Base-by-base conservation (phyloP, 2,113 vertebrate genomes). In the Bubo scandiacus region DNA sequence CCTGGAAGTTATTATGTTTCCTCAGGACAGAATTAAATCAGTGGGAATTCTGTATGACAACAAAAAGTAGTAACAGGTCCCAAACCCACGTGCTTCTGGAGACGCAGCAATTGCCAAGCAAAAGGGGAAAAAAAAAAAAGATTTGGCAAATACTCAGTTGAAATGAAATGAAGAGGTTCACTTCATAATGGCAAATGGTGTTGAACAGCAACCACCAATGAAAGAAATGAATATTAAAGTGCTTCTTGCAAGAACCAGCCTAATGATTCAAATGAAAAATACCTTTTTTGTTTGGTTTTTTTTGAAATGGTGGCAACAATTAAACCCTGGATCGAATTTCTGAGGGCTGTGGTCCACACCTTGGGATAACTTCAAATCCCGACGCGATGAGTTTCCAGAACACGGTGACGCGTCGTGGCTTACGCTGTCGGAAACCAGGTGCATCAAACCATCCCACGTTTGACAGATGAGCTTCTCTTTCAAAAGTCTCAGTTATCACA, bases 21-120 rank as follows among this genome's bases (percentile, higher is more conserved):
- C n/a, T 23, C 21, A 1, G 2, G 40, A 66, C 12, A 47, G 23
- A n/a, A 84, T 0, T 47, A 42, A 47, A 49, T 18, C 13, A 5
- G 22, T 2, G 57, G 45, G 51, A 78, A 70, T 26, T 52, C 13
- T 2, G 2, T 0, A 11, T 0, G 12, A 43, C 22, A 65, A 43
- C 27, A 59, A 51, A 6, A 45, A 38, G 38, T 6, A n/a, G 2
- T 3, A 6, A 12, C 40, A 26, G 54, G 17, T 11, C 55, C 38
- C 52, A n/a, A 14, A 61, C 6, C n/a, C 45, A 11, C 0, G 12
- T 11, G 25, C 26, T n/a, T 25, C 42, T 9, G 47, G 34, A 43
- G 55, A 11, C 10, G 42, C 3, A 2, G 34, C 6, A 4, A 61
- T 0, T 27, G 42, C 25, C 49, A 36, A 15, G 27, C 3, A 11